Conservation (phyloP, 1,140 invertebrate genomes). For the Andricus grossulariae region DNA sequence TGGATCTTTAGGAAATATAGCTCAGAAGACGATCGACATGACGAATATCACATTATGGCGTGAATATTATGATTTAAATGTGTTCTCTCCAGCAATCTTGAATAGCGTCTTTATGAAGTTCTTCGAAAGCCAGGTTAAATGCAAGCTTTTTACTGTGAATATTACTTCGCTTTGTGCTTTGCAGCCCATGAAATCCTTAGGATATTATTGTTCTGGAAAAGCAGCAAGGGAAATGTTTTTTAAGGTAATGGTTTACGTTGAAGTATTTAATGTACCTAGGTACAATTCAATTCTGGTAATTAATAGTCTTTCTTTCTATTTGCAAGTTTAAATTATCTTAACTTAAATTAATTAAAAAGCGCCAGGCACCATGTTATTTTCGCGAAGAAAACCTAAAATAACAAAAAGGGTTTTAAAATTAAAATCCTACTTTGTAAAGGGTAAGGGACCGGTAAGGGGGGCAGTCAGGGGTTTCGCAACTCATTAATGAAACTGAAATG, state of each 20-base stretch:
- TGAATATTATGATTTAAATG: slow-evolving; percentile 86
- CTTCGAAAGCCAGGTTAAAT: slow-evolving; percentile 71
- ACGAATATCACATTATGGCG: slow-evolving; percentile 79
- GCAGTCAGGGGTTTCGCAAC: too few species aligned
- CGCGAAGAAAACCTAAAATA: too few species aligned
- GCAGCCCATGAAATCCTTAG: slow-evolving; percentile 84
- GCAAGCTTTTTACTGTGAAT: slow-evolving; percentile 85
- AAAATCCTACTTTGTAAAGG: too few species aligned
- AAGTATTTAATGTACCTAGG: neutral
- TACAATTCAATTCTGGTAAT: too few species aligned
- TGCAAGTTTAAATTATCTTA: too few species aligned
- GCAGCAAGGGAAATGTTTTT: slow-evolving; percentile 96
- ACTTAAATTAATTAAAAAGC: too few species aligned
- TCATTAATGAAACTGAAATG: too few species aligned
- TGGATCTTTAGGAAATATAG: slow-evolving; percentile 87
- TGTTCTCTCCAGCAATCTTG: slow-evolving; percentile 85
- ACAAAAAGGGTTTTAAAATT: too few species aligned
- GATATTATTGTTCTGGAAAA: slow-evolving; percentile 91
- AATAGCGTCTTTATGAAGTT: slow-evolving; percentile 85
- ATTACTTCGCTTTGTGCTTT: slow-evolving; percentile 91
- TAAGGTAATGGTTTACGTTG: slow-evolving; percentile 73
- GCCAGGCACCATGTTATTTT: too few species aligned
- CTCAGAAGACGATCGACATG: slow-evolving; percentile 79
- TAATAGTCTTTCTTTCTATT: too few species aligned
- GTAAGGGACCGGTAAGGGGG: too few species aligned